Evolutionary conservation across 2,888 invertebrate genomes (phyloP).

Genomic region (Isotomurus palustris): DNA sequence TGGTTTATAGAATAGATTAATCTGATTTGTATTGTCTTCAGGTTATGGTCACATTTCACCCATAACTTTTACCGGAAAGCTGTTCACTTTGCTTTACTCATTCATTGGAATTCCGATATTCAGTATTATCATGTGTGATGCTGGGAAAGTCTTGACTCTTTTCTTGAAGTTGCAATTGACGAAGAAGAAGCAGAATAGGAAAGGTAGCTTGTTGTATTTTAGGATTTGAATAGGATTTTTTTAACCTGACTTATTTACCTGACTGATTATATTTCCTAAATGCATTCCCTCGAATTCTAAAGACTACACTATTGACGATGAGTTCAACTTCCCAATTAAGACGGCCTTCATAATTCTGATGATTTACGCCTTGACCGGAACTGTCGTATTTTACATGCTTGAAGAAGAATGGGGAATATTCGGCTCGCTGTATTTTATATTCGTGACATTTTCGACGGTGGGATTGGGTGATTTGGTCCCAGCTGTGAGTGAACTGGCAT

Average conservation of each 20-base stretch:
- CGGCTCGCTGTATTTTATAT: slow-evolving; percentile 93
- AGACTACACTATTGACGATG: slow-evolving; percentile 77
- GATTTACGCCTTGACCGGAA: slow-evolving; percentile 81
- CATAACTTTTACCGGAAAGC: slow-evolving; percentile 69
- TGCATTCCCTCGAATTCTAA: slow-evolving; percentile 50
- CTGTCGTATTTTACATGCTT: slow-evolving; percentile 69
- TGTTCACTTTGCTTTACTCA: slow-evolving; percentile 87
- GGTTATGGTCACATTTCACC: slow-evolving; percentile 96
- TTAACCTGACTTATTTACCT: not conserved
- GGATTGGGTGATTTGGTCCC: slow-evolving; percentile 94
- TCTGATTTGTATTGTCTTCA: slow-evolving; percentile 56
- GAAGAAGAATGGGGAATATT: slow-evolving; percentile 80
- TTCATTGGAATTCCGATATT: slow-evolving; percentile 94
- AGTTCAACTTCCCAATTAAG: slow-evolving; percentile 89
- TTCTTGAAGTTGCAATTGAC: slow-evolving; percentile 71
- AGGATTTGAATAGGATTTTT: not conserved
- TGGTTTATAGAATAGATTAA: not conserved
- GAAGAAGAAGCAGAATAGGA: slow-evolving; percentile 25
- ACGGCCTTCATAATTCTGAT: slow-evolving; percentile 79
- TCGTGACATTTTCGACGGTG: slow-evolving; percentile 94
- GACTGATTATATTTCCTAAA: not conserved
- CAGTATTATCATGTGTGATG: slow-evolving; percentile 86
- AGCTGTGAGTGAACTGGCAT: slow-evolving; percentile 52
- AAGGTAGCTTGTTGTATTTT: slow-evolving; percentile 14
- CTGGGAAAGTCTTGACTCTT: slow-evolving; percentile 88